Evolutionary conservation across 2,797 vertebrate genomes (phyloP), one percentile per base, ranked within the genome.

Genomic region (Scarus forsteni): DNA sequence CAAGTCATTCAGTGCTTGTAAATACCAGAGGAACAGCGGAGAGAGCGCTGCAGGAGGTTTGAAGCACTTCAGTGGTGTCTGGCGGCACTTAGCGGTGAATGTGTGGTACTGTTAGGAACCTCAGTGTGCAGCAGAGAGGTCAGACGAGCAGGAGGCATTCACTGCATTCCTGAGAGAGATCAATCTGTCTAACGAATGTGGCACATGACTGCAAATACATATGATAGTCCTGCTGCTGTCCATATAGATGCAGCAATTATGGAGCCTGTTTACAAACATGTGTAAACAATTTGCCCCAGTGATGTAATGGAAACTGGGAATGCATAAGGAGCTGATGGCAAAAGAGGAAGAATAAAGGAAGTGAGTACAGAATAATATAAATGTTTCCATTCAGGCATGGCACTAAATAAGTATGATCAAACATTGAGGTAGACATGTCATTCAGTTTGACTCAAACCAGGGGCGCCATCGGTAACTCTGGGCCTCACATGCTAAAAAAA

Each of bases 291-390:
- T 80, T 27, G 42, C 50, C 64, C 3, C 53, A 61, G 55, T 90
- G 88, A 92, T 80, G 87, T 87, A 81, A 91, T 90, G 90, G 92
- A 92, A 91, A 92, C 70, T 85, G 54, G 89, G 85, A 86, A 88
- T 45, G 57, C 36, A 14, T 70, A 63, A 56, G 66, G 83, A 70
- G 66, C 59, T 71, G 77, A 70, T 67, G 76, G 79, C 83, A 89
- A 78, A 85, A 70, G 60, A 66, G 79, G 73, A 83, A 66, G 60
- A 73, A 66, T 70, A 39, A 61, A 75, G 79, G 72, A 59, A 53
- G 66, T 46, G 42, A 27, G 56, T 56, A 40, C 60, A 62, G 67
- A 35, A 49, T 43, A 53, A 53, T 74, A 70, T 69, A 56, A 56
- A 54, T 46, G 51, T 82, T 68, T 75, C 48, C 48, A 58, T 58